Evolutionary conservation across 2,113 vertebrate species (phyloP), one percentile per base, ranked within the genome.

Genomic region (Oophaga pumilio): DNA sequence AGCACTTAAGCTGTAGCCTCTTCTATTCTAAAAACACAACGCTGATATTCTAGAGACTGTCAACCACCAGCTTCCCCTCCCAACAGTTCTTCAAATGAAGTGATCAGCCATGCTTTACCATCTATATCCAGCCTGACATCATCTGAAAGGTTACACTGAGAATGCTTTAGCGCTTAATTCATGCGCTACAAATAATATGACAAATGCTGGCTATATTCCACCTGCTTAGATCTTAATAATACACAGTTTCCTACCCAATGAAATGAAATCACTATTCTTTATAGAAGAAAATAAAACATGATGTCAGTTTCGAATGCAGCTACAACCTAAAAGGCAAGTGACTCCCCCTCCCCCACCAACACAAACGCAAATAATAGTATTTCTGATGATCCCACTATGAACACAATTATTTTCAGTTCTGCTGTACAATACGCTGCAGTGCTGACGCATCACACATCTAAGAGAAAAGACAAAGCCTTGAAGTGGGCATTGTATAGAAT

Each of bases 171-270:
- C 76, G 53, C 71, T 60, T 85, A 76, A 77, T 66, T 77, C 59
- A 77, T 77, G 76, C 18, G 49, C 84, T 77, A 78, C 73, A 77
- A 86, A 66, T 78, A 86, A 77, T 77, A 76, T 85, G 84, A 85
- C 84, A 85, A 85, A 85, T 62, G 71, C 26, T 49, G 28, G 56
- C 84, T 59, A 33, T n/a, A 85, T 74, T 18, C 20, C 9, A 7
- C 18, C 84, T 83, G 52, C 84, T 76, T 76, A 59, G 53, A 85
- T 76, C 71, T 62, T 76, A 85, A 85, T 24, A 85, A 76, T 26
- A 49, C 33, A 24, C 57, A 60, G 56, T 74, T 76, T 74, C 20
- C 28, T 60, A 60, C 74, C 28, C 84, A 76, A 76, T 85, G 74
- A 66, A 86, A 78, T 52, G 49, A 78, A 86, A 86, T 78, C 33